A percentile compares a stretch with the other conserved stretches of the same genome.
These are phyloP conservation scores for Anneissia japonica DNA, from an alignment of 35 echinoderm and acorn worm species.

Conservation along the genomic window DNA sequence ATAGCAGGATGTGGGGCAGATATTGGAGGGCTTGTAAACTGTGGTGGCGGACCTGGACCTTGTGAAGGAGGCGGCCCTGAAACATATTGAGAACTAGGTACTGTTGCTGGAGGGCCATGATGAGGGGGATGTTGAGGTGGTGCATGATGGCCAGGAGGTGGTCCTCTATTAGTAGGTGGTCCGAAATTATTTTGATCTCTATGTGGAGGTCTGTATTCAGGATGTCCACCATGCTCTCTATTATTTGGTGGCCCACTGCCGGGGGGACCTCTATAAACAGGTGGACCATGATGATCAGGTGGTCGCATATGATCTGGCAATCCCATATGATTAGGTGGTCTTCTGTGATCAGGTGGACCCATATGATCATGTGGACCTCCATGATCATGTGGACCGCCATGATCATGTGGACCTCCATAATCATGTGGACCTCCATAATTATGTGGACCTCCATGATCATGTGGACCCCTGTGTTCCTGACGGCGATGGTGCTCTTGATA, in stretches of 20 bases:
- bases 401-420: not conserved
- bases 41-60: not conserved
- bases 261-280: too few species aligned
- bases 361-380: too few species aligned
- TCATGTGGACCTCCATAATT: not conserved
- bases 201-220: not conserved
- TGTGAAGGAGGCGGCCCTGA: not conserved
- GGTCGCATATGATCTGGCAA: not conserved
- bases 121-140: not conserved
- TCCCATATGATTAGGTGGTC: not conserved
- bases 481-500: too few species aligned
- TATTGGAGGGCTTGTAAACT: not conserved
- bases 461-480: not conserved
- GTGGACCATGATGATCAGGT: not conserved
- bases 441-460: not conserved
- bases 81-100: not conserved
- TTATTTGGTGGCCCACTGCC: not conserved
- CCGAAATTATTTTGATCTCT: not conserved
- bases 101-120: not conserved
- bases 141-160: not conserved
- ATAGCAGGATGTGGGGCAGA: not conserved
- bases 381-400: not conserved
- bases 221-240: too few species aligned
- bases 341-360: not conserved
- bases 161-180: not conserved